phyloP scores from a whole-genome alignment of 2,888 invertebrate genomes.

The Invenusta paracnida region DNA sequence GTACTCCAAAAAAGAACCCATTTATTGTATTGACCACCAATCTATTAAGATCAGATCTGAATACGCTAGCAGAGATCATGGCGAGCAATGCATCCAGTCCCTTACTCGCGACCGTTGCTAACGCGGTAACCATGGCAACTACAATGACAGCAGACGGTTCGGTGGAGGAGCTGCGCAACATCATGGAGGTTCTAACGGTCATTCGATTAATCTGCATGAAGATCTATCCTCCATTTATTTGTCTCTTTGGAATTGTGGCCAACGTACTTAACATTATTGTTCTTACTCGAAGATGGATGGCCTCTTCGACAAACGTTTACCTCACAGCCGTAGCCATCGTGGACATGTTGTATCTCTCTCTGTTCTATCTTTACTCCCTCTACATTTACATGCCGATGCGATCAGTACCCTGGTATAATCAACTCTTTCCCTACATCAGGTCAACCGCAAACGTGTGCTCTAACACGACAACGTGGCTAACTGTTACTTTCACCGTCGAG shows the following conservation, averaged over 20 bases:
- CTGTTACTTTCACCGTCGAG: constrained; percentile 72
- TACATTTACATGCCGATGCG: constrained; percentile 63
- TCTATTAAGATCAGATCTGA: too few relatives aligned
- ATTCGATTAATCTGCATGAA: constrained; percentile 39
- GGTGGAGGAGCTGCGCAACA: background rate
- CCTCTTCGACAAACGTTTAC: constrained; percentile 62
- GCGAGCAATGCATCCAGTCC: too few relatives aligned
- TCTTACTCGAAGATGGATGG: constrained; percentile 54
- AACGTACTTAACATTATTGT: constrained; percentile 57
- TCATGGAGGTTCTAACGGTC: background rate
- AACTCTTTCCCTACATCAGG: constrained; percentile 58
- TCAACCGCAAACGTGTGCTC: constrained; percentile 69
- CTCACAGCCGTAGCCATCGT: constrained; percentile 71
- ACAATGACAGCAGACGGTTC: too few relatives aligned
- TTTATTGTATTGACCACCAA: too few relatives aligned
- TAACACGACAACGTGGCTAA: constrained; percentile 72
- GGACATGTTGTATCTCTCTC: constrained; percentile 69
- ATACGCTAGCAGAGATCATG: too few relatives aligned
- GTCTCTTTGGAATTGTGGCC: constrained; percentile 53
- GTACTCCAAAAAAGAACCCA: too few relatives aligned
- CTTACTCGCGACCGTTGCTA: too few relatives aligned
- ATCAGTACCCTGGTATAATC: constrained; percentile 66
- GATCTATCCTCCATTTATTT: constrained; percentile 53
- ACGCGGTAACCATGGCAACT: too few relatives aligned
- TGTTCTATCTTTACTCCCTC: constrained; percentile 66